phyloP scores from a whole-genome alignment of 1,140 invertebrate species.

The Plodia interpunctella region DNA sequence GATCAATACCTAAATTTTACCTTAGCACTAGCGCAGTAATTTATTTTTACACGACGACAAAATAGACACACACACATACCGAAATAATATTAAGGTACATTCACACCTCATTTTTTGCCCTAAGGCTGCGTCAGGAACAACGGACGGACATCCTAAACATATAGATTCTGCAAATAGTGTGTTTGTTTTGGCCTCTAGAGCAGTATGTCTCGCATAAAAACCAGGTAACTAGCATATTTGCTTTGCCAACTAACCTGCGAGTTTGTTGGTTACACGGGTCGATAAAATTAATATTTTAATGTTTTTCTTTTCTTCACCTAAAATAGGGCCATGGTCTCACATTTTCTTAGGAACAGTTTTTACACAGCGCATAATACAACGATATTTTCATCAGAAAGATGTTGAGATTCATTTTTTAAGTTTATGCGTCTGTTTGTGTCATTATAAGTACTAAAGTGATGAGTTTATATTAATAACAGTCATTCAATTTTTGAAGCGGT shows the following conservation, averaged over 20 bases:
- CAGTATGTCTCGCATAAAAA: not conserved
- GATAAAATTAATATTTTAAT: not conserved
- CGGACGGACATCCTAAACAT: slow-evolving; percentile 5
- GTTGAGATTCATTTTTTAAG: too few species aligned
- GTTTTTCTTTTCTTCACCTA: too few species aligned
- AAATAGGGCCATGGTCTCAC: too few species aligned
- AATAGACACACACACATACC: not conserved
- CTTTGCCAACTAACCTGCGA: not conserved
- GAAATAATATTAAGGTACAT: not conserved
- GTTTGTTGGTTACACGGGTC: not conserved
- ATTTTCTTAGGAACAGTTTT: too few species aligned
- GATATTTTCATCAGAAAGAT: too few species aligned
- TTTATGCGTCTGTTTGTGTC: too few species aligned
- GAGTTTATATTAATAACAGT: too few species aligned
- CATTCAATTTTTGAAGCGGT: too few species aligned
- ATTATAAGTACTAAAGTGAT: too few species aligned
- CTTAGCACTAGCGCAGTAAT: not conserved
- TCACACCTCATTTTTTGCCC: not conserved
- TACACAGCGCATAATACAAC: too few species aligned
- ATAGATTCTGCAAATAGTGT: slow-evolving; percentile 10
- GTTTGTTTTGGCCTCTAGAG: not conserved
- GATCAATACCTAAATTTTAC: too few species aligned
- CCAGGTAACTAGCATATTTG: slow-evolving; percentile 1
- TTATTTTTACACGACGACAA: not conserved
- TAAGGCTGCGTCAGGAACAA: slow-evolving; percentile 3